Percentiles rank a stretch among this genome's conserved stretches.
These are phyloP conservation scores for Calliopum simillimum DNA, from an alignment of 2,888 invertebrate species.

Conservation along the genomic window DNA sequence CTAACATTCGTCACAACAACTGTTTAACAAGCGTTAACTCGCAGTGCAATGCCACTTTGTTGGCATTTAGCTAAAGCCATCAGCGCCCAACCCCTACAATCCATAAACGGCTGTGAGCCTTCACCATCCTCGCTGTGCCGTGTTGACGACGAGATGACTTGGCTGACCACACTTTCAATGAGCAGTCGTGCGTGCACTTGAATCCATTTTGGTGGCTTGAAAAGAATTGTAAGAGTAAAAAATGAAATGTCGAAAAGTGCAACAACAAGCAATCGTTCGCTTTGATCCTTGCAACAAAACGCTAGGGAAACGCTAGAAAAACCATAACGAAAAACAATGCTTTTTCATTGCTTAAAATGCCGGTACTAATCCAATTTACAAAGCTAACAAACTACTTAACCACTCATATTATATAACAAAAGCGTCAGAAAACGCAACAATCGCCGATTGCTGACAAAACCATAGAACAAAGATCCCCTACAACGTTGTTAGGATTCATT, in stretches of 20 bases:
- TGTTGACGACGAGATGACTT: conserved; percentile 24
- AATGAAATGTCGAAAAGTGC: conserved; percentile 48
- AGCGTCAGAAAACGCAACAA: not conserved
- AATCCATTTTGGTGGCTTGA: conserved; percentile 38
- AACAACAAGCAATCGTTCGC: conserved; percentile 40
- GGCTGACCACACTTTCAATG: conserved; percentile 37
- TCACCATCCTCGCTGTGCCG: conserved; percentile 34
- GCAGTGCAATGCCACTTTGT: conserved; percentile 36
- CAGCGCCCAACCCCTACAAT: conserved; percentile 26
- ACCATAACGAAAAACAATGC: conserved; percentile 46
- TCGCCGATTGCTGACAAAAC: too few relatives aligned
- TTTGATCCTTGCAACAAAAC: conserved; percentile 40
- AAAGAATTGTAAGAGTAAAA: conserved; percentile 14
- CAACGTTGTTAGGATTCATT: too few relatives aligned
- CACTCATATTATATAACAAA: conserved; percentile 25
- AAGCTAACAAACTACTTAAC: conserved; percentile 7
- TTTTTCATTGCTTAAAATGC: conserved; percentile 54
- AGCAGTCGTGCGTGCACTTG: conserved; percentile 48
- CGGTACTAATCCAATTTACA: conserved; percentile 56
- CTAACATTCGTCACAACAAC: conserved; percentile 1
- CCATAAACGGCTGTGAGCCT: conserved; percentile 17
- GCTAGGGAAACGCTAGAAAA: conserved; percentile 18
- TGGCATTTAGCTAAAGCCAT: conserved; percentile 43
- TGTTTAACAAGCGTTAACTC: conserved; percentile 23
- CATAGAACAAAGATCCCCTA: too few relatives aligned